Evolutionary conservation across 2,888 invertebrate species (phyloP), one percentile per base, ranked within the genome.

Genomic region (Cheilosia impressa): DNA sequence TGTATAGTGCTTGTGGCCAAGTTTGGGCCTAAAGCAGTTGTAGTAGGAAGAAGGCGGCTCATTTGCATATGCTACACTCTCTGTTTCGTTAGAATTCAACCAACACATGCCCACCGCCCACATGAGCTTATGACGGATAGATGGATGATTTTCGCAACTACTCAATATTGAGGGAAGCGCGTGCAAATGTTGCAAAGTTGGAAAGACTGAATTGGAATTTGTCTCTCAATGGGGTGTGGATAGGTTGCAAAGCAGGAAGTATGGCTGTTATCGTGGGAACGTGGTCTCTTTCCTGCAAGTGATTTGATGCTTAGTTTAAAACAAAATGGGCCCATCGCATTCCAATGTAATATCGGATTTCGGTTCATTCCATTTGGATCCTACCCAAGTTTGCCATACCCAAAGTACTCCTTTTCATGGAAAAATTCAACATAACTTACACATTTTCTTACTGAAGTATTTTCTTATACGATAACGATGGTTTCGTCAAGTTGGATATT

Each of bases 1-100:
- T 53, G 19, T 58, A 31, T 47, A 2, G 50, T 38, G 57, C 19
- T 78, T 4, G 58, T 68, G 38, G 69, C 79, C 62, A 69, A 84
- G 83, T 84, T 80, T 84, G 79, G 75, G 9, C 60, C 31, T 0
- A 63, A 50, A n/a, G 65, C 7, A 17, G 17, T 31, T 9, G 9
- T 31, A 66, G 71, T 57, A 82, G 58, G 53, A 72, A 72, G 72
- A 75, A 79, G 73, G 62, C 68, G 68, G 60, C 50, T 68, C 52
- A 83, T 83, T 83, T 83, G 79, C 79, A 79, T 73, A 77, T 77
- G 45, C 47, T 47, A 60, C 58, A 72, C 71, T 79, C 73, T 68
- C 73, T 73, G 24, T 78, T 69, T 79, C 68, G 68, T 79, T 57
- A 47, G 60, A 71, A 77, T 65, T 47, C 34, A 45, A 66, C 27